phyloP scores from a whole-genome alignment of 2,888 invertebrate species.

The Seira sanloemensis region DNA sequence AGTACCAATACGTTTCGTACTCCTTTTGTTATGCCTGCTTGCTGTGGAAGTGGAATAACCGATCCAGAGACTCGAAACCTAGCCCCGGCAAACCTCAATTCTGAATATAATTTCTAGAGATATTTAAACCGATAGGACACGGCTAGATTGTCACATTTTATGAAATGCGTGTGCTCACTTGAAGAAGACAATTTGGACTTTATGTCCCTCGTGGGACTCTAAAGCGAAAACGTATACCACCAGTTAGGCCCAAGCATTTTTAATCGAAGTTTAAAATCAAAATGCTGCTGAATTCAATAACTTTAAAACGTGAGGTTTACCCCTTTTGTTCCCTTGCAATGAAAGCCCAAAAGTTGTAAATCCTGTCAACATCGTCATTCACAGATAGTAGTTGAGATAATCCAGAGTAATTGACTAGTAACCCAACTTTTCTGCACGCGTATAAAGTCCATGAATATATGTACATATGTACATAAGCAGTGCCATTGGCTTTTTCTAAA shows the following conservation, averaged over 20 bases:
- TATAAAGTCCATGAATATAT: too few relatives aligned
- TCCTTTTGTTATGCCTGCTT: neutral
- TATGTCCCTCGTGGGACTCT: slow-evolving; percentile 70
- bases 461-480: too few relatives aligned
- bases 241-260: too few relatives aligned
- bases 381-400: too few relatives aligned
- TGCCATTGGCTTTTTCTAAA: too few relatives aligned
- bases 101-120: too few relatives aligned
- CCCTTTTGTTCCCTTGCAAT: slow-evolving; percentile 32
- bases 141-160: slow-evolving; percentile 40
- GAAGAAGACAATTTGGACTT: slow-evolving; percentile 62
- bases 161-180: slow-evolving; percentile 20
- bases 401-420: too few relatives aligned
- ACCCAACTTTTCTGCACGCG: too few relatives aligned
- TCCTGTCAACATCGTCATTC: slow-evolving; percentile 43
- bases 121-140: slow-evolving; percentile 39
- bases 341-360: too few relatives aligned
- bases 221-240: slow-evolving; percentile 15
- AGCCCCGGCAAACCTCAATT: too few relatives aligned
- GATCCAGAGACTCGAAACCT: too few relatives aligned
- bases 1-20: neutral
- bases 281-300: slow-evolving; percentile 55
- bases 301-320: slow-evolving; percentile 22
- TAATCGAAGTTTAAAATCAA: slow-evolving; percentile 71
- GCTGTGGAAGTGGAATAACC: too few relatives aligned